Evolutionary conservation across 2,797 vertebrate species (phyloP), one percentile per base, ranked within the genome.

Genomic region (Rallus crepitans): DNA sequence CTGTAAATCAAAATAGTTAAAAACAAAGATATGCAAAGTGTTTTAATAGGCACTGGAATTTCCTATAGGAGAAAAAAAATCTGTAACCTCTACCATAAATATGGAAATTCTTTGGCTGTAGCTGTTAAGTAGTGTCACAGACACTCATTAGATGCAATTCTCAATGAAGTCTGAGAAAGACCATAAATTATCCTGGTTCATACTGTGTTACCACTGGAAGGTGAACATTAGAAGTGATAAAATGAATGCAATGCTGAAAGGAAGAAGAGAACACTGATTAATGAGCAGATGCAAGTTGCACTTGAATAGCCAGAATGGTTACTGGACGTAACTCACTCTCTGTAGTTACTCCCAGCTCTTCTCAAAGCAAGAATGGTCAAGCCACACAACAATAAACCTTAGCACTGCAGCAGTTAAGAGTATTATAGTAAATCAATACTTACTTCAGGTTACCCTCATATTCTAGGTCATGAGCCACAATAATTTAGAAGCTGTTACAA

Each of bases 101-200:
- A 85, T 7, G 23, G 15, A 82, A 89, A 73, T 64, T 70, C 8
- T 85, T 70, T 60, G 76, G 16, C 25, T 53, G 50, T 31, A 81
- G 55, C 59, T 89, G 63, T 48, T 28, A 31, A 76, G 31, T 8
- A 13, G 17, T 24, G 21, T 39, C 8, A 6, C 15, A 76, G 30
- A 65, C 7, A 21, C 21, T 56, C 15, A 17, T 16, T 48, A 31
- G 65, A 66, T 6, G 24, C 30, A 69, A 27, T 37, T 81, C 31
- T 56, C 69, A 30, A 39, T 65, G 31, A 69, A 72, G 48, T 31
- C 47, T 21, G 40, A 84, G 42, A 77, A 83, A 79, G 0, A 1
- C 0, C 0, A 78, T 12, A 53, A 16, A 55, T 15, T 15, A n/a
- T 4, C 15, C 60, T 50, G 69, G 39, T n/a, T 81, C n/a, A 47